Percentiles rank a stretch among this genome's conserved stretches.
Evolutionary conservation across 2,113 vertebrate species (phyloP).

Genomic region (Dipodomys merriami): DNA sequence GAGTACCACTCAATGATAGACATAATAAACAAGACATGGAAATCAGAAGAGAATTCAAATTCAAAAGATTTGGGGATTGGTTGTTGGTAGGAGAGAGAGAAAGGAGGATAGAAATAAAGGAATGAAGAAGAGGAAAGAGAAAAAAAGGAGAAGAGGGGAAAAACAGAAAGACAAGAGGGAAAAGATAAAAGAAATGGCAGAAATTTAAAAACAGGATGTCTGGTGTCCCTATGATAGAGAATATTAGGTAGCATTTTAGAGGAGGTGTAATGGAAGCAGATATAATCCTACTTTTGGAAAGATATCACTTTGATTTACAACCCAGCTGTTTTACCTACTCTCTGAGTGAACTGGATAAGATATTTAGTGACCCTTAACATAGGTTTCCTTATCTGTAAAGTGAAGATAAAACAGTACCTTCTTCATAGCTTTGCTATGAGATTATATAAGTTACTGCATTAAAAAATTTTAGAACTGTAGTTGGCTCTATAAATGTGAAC

Average conservation of each 20-base stretch:
- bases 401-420: not conserved
- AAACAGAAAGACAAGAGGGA: not conserved
- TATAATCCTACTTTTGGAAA: not conserved
- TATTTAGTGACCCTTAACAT: not conserved
- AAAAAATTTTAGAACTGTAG: not conserved
- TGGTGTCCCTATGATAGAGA: not conserved
- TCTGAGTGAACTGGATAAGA: not conserved
- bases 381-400: conserved; percentile 1
- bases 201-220: not conserved
- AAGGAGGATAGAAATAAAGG: not conserved
- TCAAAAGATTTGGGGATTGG: not conserved
- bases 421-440: not conserved
- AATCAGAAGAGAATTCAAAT: not conserved
- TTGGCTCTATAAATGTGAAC: not conserved
- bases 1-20: not conserved
- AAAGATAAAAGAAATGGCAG: not conserved
- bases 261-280: not conserved
- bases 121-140: not conserved
- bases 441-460: not conserved
- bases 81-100: not conserved
- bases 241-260: not conserved
- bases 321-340: not conserved
- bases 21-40: not conserved
- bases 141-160: not conserved
- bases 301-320: not conserved